Percentiles rank a stretch among this genome's conserved stretches.
Evolutionary conservation across 2,797 vertebrate species (phyloP).

Genomic region (Sus cebifrons): DNA sequence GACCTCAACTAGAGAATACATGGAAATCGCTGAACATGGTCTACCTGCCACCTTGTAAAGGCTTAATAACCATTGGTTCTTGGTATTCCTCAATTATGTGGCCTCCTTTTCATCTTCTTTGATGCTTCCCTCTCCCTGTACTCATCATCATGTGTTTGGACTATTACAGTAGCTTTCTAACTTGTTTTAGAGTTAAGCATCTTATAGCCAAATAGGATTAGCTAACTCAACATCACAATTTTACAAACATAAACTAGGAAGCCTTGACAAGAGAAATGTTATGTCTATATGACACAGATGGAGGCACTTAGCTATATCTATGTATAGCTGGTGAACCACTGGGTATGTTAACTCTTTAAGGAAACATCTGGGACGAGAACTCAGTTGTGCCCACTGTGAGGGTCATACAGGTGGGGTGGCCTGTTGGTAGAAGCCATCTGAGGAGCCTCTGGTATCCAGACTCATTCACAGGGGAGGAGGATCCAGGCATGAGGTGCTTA

Average conservation of each 20-base stretch:
- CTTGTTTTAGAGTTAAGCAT: constrained; percentile 10
- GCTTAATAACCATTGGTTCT: neutral
- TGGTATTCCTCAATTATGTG: neutral
- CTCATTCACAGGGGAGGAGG: neutral
- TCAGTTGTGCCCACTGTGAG: neutral
- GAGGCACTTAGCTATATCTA: neutral
- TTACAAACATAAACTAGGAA: neutral
- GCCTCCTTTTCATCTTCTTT: neutral
- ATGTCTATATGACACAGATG: neutral
- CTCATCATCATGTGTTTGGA: neutral
- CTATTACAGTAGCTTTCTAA: neutral
- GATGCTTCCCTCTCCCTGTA: neutral
- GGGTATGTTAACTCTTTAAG: constrained; percentile 1
- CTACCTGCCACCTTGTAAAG: neutral
- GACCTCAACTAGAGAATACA: neutral
- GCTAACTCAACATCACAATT: neutral
- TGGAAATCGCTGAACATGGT: neutral
- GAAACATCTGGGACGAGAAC: neutral
- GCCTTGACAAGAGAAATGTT: neutral
- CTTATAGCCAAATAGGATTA: neutral
- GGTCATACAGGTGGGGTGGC: no score
- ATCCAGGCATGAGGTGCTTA: neutral
- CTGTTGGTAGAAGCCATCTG: neutral
- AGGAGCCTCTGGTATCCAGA: neutral
- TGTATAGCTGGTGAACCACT: neutral